phyloP scores from a whole-genome alignment of 2,797 vertebrate genomes.

The Danionella dracula region DNA sequence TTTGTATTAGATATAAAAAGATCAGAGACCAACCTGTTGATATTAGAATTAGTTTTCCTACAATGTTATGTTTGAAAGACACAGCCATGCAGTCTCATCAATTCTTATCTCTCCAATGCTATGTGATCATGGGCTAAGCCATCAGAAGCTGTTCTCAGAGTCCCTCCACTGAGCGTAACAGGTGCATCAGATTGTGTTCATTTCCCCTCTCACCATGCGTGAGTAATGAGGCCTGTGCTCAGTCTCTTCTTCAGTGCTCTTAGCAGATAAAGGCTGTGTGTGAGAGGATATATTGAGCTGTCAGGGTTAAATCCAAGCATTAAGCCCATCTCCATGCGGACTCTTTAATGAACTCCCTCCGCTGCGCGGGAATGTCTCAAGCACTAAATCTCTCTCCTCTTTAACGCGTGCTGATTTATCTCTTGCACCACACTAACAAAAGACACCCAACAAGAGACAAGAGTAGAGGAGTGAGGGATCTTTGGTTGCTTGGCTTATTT shows the following conservation, averaged over 20 bases:
- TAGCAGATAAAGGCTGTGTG: constrained; percentile 15
- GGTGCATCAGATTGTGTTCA: background rate
- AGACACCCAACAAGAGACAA: constrained; percentile 42
- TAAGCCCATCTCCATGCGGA: constrained; percentile 64
- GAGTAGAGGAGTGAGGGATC: background rate
- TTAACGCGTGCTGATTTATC: constrained; percentile 76
- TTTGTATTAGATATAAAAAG: background rate
- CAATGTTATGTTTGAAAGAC: too few species aligned
- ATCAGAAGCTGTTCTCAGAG: too few species aligned
- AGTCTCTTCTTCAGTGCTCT: constrained; percentile 56
- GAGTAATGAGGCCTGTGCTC: constrained; percentile 54
- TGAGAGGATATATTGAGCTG: constrained; percentile 62
- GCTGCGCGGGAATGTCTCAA: constrained; percentile 64
- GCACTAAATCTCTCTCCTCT: constrained; percentile 77
- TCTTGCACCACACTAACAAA: constrained; percentile 64
- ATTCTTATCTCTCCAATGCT: too few species aligned
- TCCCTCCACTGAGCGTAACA: background rate
- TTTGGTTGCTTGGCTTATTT: constrained; percentile 21
- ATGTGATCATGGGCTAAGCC: too few species aligned
- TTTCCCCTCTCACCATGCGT: constrained; percentile 2
- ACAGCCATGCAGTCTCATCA: too few species aligned
- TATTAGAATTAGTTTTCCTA: too few species aligned
- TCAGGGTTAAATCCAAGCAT: constrained; percentile 62
- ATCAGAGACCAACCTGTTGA: too few species aligned
- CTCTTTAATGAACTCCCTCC: constrained; percentile 76